These are phyloP conservation scores for Poecilia velifera DNA, from an alignment of 2,797 vertebrate genomes.

Conservation along the genomic window DNA sequence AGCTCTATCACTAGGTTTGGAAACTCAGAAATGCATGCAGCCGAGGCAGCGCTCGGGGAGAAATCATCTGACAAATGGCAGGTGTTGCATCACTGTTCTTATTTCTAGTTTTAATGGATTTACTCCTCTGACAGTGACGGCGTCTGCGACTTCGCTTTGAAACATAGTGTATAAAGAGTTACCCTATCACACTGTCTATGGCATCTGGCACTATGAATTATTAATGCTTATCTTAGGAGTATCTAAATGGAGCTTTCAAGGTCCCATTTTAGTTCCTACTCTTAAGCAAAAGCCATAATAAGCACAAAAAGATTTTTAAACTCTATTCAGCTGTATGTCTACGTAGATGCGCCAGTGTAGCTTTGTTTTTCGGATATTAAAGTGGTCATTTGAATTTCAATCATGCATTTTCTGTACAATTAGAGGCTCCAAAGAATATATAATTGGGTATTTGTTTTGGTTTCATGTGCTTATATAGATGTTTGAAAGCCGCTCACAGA, in stretches of 20 bases:
- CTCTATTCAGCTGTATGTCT: constrained; percentile 11
- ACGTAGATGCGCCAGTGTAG: constrained; percentile 2
- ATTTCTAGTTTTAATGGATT: constrained; percentile 49
- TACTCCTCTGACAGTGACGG: constrained; percentile 39
- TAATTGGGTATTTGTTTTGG: constrained; percentile 31
- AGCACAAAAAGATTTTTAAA: constrained; percentile 12
- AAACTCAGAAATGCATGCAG: constrained; percentile 47
- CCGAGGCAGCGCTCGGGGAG: constrained; percentile 19
- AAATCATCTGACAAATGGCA: constrained; percentile 54
- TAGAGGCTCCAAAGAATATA: constrained; percentile 25
- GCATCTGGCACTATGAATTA: constrained; percentile 44
- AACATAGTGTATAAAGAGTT: constrained; percentile 37
- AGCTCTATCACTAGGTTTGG: constrained; percentile 47
- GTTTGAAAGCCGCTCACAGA: constrained; percentile 24
- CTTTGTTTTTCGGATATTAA: constrained; percentile 30
- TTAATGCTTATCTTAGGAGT: constrained; percentile 36
- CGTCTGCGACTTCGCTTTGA: constrained; percentile 46
- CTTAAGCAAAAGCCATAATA: constrained; percentile 22
- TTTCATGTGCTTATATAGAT: constrained; percentile 13
- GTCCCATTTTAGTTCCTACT: constrained; percentile 18
- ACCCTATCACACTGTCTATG: constrained; percentile 44
- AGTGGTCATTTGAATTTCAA: constrained; percentile 5
- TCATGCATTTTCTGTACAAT: constrained; percentile 19
- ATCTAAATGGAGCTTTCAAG: constrained; percentile 40
- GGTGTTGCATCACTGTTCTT: constrained; percentile 52